Evolutionary conservation across 2,888 invertebrate species (phyloP), one percentile per base, ranked within the genome.

Genomic region (Nemurella pictetii): DNA sequence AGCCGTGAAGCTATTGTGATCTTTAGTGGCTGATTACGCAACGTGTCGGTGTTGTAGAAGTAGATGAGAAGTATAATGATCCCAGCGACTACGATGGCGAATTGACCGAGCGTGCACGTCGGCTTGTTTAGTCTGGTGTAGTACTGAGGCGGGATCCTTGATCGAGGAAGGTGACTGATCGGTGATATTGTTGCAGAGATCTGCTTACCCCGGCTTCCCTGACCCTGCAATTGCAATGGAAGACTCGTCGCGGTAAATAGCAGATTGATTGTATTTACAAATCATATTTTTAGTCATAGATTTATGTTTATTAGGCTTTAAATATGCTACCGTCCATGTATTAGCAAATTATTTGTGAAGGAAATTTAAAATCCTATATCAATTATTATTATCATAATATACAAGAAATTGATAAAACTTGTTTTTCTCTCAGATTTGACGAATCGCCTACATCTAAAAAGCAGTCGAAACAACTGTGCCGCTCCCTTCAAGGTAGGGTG

Each of bases 401-500:
- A 28, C 12, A 83, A 74, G 28, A n/a, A 0, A 29, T 15, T n/a
- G 29, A 72, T 29, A 83, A n/a, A 30, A 83, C 25, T 85, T 35
- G 27, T n/a, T 27, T 83, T 78, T 29, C 27, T 84, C 83, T 26
- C 35, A 86, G 86, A 84, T 85, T 85, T 36, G 86, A 85, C 72
- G 86, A 85, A 29, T 83, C 85, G 26, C 74, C 82, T 28, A 82
- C 84, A 36, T 35, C 86, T 27, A 85, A 84, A 29, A 78, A 83
- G 72, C 77, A 83, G 36, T 74, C 84, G n/a, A 80, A 78, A 84
- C 75, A 83, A 72, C 85, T 85, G 83, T 85, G 85, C 77, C 84
- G 85, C 20, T 81, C 85, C n/a, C 72, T 85, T 78, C 85, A 85
- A 84, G 86, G 86, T 86, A 83, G 83, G 36, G 12, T 80, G n/a